Evolutionary conservation across 2,797 vertebrate species (phyloP), one percentile per base, ranked within the genome.

Genomic region (Malurus leucopterus): DNA sequence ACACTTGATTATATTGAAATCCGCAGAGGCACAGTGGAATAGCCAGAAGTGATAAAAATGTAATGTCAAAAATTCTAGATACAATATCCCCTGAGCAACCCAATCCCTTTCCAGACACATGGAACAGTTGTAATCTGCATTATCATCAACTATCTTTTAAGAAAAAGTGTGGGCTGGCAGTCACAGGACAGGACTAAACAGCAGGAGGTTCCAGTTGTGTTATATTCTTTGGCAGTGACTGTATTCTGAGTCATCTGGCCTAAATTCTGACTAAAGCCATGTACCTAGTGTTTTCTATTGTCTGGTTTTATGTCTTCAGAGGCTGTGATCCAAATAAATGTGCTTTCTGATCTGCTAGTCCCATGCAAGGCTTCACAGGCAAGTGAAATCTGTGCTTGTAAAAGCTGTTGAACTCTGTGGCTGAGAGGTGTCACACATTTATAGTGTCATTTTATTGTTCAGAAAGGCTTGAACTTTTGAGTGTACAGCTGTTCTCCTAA

Each of bases 241-340:
- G 11, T 69, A 26, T 91, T 90, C 89, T 91, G 83, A 88, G 55
- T 93, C 91, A 93, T 92, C 76, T 92, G 91, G 70, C 73, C 82
- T 85, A 62, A 92, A 92, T 92, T 86, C 87, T 91, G 32, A 53
- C 76, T 87, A 81, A 93, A 88, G 75, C 76, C 76, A 59, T 46
- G n/a, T 69, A 94, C 85, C 87, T 92, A 81, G 63, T 85, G 59
- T 65, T 93, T 95, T 65, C 87, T 90, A 13, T 92, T 95, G 84
- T 91, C 85, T 89, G 47, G 41, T 62, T 93, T 93, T 93, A 83
- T 80, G 76, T 94, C 87, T 93, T 91, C 76, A 72, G 82, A 94
- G 68, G 27, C 84, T 85, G 47, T 64, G 73, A 63, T 87, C 67
- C 85, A 89, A 90, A 69, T 49, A 69, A 87, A 63, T 77, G 51